Evolutionary conservation across 2,888 invertebrate genomes (phyloP).

Genomic region (Phorcus lineatus): DNA sequence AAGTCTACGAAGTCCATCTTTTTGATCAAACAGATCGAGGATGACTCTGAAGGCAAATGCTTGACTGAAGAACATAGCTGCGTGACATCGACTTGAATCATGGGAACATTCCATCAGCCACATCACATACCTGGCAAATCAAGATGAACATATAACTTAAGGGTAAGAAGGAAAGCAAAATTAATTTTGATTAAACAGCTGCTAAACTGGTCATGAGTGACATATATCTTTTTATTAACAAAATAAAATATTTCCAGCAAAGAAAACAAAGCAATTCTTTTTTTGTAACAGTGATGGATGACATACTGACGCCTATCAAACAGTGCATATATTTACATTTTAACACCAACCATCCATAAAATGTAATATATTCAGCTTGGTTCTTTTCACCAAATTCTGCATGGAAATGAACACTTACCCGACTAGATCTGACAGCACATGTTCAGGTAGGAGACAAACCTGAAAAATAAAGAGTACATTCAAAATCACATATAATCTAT

Average conservation of each 20-base stretch:
- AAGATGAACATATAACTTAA: not conserved
- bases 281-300: too few species aligned
- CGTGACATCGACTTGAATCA: constrained; percentile 97
- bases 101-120: constrained; percentile 97
- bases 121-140: constrained; percentile 84
- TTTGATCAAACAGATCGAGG: constrained; percentile 93
- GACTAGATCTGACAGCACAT: constrained; percentile 86
- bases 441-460: constrained; percentile 86
- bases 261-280: too few species aligned
- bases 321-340: too few species aligned
- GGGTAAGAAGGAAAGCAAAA: not conserved
- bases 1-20: constrained; percentile 93
- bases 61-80: constrained; percentile 97
- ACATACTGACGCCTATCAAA: too few species aligned
- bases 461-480: constrained; percentile 43
- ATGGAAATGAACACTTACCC: constrained; percentile 76
- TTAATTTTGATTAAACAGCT: not conserved
- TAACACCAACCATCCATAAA: not conserved
- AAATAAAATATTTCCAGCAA: too few species aligned
- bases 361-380: not conserved
- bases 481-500: not conserved
- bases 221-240: too few species aligned
- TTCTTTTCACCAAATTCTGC: too few species aligned
- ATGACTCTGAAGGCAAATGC: constrained; percentile 95
- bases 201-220: not conserved